Evolutionary conservation across 1,140 invertebrate genomes (phyloP).

Genomic region (Sitobion miscanthi): DNA sequence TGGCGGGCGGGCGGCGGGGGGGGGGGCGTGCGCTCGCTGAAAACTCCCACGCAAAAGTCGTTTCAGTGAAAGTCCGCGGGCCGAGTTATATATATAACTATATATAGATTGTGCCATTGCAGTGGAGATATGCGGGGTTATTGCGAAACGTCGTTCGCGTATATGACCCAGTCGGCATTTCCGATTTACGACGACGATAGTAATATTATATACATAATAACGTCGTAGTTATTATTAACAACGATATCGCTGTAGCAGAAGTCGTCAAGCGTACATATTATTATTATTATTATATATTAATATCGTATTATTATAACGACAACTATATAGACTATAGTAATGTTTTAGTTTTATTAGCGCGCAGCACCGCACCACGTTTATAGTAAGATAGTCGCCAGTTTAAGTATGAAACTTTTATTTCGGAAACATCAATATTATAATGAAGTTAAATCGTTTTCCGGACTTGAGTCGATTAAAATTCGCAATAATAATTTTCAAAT

Average conservation of each 20-base stretch:
- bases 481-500: not conserved
- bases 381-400: too few species aligned
- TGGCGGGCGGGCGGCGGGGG: too few species aligned
- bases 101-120: not conserved
- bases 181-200: not conserved
- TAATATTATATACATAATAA: not conserved
- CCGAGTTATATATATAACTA: not conserved
- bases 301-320: not conserved
- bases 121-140: not conserved
- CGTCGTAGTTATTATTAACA: not conserved
- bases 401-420: not conserved
- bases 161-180: slow-evolving; percentile 16
- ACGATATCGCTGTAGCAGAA: not conserved
- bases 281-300: not conserved
- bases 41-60: slow-evolving; percentile 29
- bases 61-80: slow-evolving; percentile 29
- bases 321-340: too few species aligned
- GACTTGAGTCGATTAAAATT: not conserved
- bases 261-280: not conserved
- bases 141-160: slow-evolving; percentile 22
- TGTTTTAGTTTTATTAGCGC: not conserved
- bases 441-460: not conserved
- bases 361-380: not conserved
- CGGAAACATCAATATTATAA: not conserved
- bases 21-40: not conserved